Evolutionary conservation across 2,113 vertebrate genomes (phyloP), one percentile per base, ranked within the genome.

Genomic region (Etia nguti): DNA sequence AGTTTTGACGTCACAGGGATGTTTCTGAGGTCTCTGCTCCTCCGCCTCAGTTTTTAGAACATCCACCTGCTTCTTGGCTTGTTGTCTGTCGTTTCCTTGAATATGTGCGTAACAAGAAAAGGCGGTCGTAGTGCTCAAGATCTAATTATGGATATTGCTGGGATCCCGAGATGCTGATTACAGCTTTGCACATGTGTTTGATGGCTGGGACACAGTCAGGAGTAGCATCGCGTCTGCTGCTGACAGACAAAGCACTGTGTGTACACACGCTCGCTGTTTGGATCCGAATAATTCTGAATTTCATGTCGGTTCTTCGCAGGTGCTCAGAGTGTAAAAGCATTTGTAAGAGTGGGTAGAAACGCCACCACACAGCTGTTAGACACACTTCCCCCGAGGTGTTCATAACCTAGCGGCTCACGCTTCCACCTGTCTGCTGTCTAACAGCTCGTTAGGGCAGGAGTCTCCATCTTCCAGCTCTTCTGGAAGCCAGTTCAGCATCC

Each of bases 261-360:
- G 26, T 18, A 0, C 26, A 59, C 57, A 59, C 5, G 8, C 15
- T 59, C 5, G 5, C 26, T 60, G 16, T 62, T 34, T 62, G 29
- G 59, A 62, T 62, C 59, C 9, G 13, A 59, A 4, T 59, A 15
- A 29, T 29, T 9, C 56, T 59, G 56, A 59, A 13, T 31, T 59
- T 18, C 56, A 31, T 31, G 56, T 54, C 4, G 20, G 8, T 34
- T 6, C 7, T 34, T 34, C 31, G 6, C 31, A 34, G 31, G 6
- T 34, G 0, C 26, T 59, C 1, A 13, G 56, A 6, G 59, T 0
- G 5, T 20, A 29, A 60, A 20, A 60, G 16, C 57, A 60, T 60
- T 18, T 34, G 26, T 31, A 18, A 60, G 57, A 20, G 0, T 60
- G 29, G 29, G 57, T 29, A 10, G 16, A 60, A 34, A 29, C 16